These are phyloP conservation scores for Tetramorium bicarinatum DNA, from an alignment of 2,888 invertebrate species.

Conservation along the genomic window DNA sequence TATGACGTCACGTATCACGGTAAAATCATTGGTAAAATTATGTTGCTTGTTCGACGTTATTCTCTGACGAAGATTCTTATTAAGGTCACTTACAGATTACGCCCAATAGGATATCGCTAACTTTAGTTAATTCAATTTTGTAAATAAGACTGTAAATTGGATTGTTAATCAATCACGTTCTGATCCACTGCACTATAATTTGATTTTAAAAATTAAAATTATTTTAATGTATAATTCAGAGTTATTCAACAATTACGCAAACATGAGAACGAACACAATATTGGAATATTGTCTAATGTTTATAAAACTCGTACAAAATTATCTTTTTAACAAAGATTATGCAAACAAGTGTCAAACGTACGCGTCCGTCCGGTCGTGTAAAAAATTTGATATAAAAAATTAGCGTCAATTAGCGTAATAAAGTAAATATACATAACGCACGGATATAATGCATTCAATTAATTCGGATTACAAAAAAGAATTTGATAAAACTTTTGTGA, in stretches of 20 bases:
- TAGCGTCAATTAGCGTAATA: too few species aligned
- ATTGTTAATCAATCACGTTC: slow-evolving; percentile 1
- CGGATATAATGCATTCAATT: too few species aligned
- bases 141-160: not conserved
- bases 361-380: too few species aligned
- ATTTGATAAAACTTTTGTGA: too few species aligned
- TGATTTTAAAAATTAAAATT: not conserved
- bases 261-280: not conserved
- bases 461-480: too few species aligned
- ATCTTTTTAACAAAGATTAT: too few species aligned
- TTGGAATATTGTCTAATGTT: not conserved
- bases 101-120: not conserved
- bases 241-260: not conserved
- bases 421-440: too few species aligned
- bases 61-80: not conserved
- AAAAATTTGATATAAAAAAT: too few species aligned
- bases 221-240: not conserved
- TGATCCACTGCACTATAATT: not conserved
- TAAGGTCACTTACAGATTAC: not conserved
- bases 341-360: too few species aligned
- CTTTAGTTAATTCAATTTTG: not conserved
- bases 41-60: not conserved
- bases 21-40: not conserved
- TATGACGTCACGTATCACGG: not conserved
- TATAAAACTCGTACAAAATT: too few species aligned